Base-by-base conservation (phyloP, 2,113 vertebrate genomes). In the Ondatra zibethicus region DNA sequence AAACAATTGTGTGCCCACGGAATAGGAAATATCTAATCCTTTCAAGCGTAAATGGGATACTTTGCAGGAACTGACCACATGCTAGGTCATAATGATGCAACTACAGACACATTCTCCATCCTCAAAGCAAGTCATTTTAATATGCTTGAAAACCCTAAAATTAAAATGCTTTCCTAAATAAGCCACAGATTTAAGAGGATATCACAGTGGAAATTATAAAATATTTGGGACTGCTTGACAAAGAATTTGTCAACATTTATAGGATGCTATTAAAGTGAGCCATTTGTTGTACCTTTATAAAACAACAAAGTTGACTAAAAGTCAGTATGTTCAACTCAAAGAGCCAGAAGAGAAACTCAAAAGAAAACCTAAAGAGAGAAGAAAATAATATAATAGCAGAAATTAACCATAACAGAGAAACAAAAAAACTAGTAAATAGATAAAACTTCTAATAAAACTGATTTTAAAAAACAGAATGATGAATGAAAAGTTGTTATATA, bases 331-430 rank as follows among this genome's bases (percentile, higher is more conserved):
- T 85, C 50, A 86, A 33, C 52, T 94, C 45, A 88, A 52, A 78
- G 87, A 88, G 3, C 86, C 91, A 93, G 55, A 84, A 93, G 81
- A 66, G 31, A 31, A 65, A 52, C n/a, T 91, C 70, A 16, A 89
- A 95, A 94, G 36, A 86, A 91, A 92, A 89, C 52, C 21, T 52
- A 77, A 92, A 88, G 87, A 70, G 73, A 97, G 70, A 93, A 92
- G 93, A 80, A 92, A 63, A 86, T 33, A 86, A 88, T 52, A 75
- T 91, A 31, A 86, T 87, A 88, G 65, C 21, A 95, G 88, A 87
- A 88, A 27, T 47, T 90, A 45, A 84, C 94, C 61, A 17, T 86
- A 92, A 87, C 70, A n/a, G 39, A 90, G 42, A 88, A 78, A 31
- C 33, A 21, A 85, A 93, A 76, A 82, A 76, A 89, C 50, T 1